Percentiles rank a stretch among this genome's conserved stretches.
These are phyloP conservation scores for Selenia dentaria DNA, from an alignment of 2,888 invertebrate species.

Conservation along the genomic window DNA sequence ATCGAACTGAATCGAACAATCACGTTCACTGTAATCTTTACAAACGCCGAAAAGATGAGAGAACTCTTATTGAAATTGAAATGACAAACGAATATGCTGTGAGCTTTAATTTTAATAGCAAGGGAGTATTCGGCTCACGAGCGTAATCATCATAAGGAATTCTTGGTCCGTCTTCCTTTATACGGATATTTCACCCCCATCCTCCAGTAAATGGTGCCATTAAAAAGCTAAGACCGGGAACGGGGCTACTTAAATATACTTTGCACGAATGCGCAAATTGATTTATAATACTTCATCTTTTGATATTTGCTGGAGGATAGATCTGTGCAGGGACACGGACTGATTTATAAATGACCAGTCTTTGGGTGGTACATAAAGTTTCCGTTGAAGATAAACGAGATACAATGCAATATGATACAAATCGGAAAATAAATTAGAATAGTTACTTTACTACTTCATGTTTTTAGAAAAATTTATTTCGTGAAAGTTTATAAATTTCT, in stretches of 20 bases:
- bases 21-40: constrained; percentile 35
- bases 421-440: no score
- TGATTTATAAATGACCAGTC: constrained; percentile 30
- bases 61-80: constrained; percentile 14
- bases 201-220: constrained; percentile 69
- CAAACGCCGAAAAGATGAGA: constrained; percentile 3
- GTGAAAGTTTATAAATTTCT: no score
- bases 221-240: constrained; percentile 71
- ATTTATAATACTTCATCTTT: constrained; percentile 77
- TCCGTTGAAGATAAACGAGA: no score
- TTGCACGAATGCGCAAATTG: constrained; percentile 78
- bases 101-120: constrained; percentile 43
- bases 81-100: constrained; percentile 36
- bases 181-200: constrained; percentile 63
- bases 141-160: constrained; percentile 55
- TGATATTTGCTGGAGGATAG: constrained; percentile 51
- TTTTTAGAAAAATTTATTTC: no score
- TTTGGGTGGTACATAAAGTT: no score
- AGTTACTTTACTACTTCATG: no score
- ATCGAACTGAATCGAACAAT: constrained; percentile 42
- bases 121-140: constrained; percentile 53
- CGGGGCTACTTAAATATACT: constrained; percentile 74
- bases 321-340: constrained; percentile 38
- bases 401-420: no score
- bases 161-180: constrained; percentile 61